phyloP scores from a whole-genome alignment of 2,797 vertebrate genomes.

The Diplodus sargus region DNA sequence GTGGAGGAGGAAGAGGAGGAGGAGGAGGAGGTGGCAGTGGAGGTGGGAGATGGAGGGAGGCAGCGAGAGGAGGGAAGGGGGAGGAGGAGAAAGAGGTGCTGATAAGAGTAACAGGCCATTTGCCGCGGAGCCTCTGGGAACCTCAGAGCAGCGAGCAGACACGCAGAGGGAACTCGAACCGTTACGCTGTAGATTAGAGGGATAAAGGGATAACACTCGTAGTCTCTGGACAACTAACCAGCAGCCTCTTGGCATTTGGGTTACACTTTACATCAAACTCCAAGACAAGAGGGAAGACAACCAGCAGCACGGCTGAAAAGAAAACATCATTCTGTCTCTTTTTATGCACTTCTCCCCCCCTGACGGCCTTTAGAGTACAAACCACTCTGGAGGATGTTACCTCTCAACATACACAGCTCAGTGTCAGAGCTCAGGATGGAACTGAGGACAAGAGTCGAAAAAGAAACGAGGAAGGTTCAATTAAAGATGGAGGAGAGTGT shows the following conservation, averaged over 20 bases:
- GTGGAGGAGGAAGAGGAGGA: conserved; percentile 41
- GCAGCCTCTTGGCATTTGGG: conserved; percentile 49
- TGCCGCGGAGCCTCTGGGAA: conserved; percentile 58
- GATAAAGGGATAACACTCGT: conserved; percentile 71
- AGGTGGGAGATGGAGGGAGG: conserved; percentile 28
- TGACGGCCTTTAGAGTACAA: conserved; percentile 26
- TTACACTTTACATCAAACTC: conserved; percentile 50
- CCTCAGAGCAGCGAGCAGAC: conserved; percentile 64
- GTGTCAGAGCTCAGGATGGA: conserved; percentile 30
- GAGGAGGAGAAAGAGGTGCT: conserved; percentile 62
- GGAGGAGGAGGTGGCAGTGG: conserved; percentile 22
- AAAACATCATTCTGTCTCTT: conserved; percentile 28
- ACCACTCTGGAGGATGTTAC: conserved; percentile 34
- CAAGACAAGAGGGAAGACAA: conserved; percentile 44
- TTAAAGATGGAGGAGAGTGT: conserved; percentile 5
- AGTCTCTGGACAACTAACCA: conserved; percentile 62
- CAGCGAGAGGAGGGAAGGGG: conserved; percentile 36
- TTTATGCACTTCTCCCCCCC: conserved; percentile 31
- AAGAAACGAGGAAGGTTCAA: not conserved
- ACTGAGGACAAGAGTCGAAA: conserved; percentile 21
- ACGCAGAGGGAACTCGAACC: conserved; percentile 59
- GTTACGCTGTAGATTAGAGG: conserved; percentile 69
- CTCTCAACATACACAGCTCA: conserved; percentile 44
- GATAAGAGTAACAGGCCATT: conserved; percentile 74
- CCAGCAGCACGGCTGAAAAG: conserved; percentile 28